Percentiles rank a stretch among this genome's conserved stretches.
Evolutionary conservation across 1,140 invertebrate species (phyloP).

Genomic region (Euura lappo): DNA sequence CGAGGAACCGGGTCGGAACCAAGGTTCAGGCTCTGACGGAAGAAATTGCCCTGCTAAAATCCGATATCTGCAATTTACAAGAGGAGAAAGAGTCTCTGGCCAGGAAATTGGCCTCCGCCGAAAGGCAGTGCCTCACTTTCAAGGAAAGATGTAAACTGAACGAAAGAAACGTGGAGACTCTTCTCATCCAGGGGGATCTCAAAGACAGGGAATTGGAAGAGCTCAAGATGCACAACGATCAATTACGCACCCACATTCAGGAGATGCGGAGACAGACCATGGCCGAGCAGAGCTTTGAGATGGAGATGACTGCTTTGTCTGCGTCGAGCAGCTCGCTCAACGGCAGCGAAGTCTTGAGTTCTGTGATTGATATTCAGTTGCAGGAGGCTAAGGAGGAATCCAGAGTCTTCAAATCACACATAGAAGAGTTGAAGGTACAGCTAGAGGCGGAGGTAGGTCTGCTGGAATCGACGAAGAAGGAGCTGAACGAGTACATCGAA

Average conservation of each 20-base stretch:
- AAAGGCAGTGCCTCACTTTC: slow-evolving; percentile 29
- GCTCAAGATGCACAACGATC: slow-evolving; percentile 49
- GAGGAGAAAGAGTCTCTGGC: slow-evolving; percentile 40
- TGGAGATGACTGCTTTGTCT: slow-evolving; percentile 30
- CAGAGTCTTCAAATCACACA: background rate
- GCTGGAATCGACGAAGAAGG: background rate
- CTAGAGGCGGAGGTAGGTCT: background rate
- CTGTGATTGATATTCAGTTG: slow-evolving; percentile 55
- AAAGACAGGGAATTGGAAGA: slow-evolving; percentile 49
- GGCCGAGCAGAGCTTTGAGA: slow-evolving; percentile 50
- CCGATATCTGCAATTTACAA: slow-evolving; percentile 40
- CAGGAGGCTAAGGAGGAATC: slow-evolving; percentile 46
- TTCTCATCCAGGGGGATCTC: slow-evolving; percentile 39
- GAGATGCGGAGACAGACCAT: slow-evolving; percentile 35
- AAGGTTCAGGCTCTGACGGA: slow-evolving; percentile 43
- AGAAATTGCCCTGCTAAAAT: slow-evolving; percentile 37
- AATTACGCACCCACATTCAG: slow-evolving; percentile 44
- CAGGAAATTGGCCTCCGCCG: slow-evolving; percentile 32
- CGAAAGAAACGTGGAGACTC: slow-evolving; percentile 39
- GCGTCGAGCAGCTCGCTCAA: slow-evolving; percentile 37
- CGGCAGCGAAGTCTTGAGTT: slow-evolving; percentile 49
- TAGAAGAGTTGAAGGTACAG: background rate
- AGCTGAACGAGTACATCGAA: background rate
- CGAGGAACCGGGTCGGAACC: slow-evolving; percentile 40
- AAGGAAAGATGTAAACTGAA: slow-evolving; percentile 40